Evolutionary conservation across 2,113 vertebrate genomes (phyloP).

Genomic region (Nannobrachium achirus): DNA sequence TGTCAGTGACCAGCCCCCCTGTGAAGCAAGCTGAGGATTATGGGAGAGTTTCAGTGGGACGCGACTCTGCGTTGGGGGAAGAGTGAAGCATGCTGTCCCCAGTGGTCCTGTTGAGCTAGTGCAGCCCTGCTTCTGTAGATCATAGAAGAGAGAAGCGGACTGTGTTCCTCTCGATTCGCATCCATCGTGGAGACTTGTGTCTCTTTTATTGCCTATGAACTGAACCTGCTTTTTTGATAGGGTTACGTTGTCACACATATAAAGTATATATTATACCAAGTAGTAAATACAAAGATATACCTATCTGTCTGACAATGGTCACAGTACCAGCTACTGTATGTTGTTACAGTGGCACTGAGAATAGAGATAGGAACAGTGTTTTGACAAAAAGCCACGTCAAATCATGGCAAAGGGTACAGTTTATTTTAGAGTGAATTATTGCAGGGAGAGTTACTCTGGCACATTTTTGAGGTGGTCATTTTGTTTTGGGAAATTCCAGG

Average conservation of each 20-base stretch:
- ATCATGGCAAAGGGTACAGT: conserved; percentile 40
- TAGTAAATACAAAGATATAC: neutral
- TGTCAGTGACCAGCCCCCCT: neutral
- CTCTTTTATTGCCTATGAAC: conserved; percentile 52
- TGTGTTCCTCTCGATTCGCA: conserved; percentile 14
- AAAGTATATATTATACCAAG: conserved; percentile 16
- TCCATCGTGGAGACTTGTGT: conserved; percentile 23
- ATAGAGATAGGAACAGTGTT: conserved; percentile 1
- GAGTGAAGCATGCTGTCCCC: conserved; percentile 51
- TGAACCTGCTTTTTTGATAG: conserved; percentile 52
- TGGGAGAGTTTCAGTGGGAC: conserved; percentile 8
- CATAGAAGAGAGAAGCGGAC: conserved; percentile 16
- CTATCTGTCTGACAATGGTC: conserved; percentile 17
- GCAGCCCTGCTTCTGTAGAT: conserved; percentile 39
- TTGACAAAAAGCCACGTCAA: conserved; percentile 9
- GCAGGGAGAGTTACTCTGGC: conserved; percentile 52
- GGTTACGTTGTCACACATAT: conserved; percentile 7
- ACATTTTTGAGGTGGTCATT: conserved; percentile 40
- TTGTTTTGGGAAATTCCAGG: conserved; percentile 23
- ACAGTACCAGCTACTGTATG: conserved; percentile 10
- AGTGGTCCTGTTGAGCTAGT: conserved; percentile 50
- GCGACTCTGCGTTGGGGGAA: neutral
- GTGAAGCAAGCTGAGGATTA: conserved; percentile 27
- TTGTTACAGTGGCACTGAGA: conserved; percentile 35
- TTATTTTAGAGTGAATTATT: conserved; percentile 58